Percentiles rank a stretch among this genome's conserved stretches.
These are phyloP conservation scores for Callyntrura guangdongensis DNA, from an alignment of 2,888 invertebrate genomes.

Conservation along the genomic window DNA sequence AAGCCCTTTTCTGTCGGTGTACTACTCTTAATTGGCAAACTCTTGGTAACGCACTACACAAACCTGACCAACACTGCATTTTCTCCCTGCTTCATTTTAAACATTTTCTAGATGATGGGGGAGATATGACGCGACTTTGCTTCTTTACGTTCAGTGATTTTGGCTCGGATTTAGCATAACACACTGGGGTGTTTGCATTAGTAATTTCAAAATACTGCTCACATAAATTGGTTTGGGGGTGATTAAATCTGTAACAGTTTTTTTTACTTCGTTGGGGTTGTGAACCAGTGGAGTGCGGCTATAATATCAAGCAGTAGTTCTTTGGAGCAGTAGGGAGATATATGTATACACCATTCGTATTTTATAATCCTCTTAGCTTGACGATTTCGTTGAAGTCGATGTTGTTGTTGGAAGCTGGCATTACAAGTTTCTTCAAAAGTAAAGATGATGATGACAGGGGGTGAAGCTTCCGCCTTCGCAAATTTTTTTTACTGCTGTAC, in stretches of 20 bases:
- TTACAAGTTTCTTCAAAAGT: conserved; percentile 3
- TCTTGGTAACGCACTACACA: conserved; percentile 29
- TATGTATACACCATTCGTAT: too few relatives aligned
- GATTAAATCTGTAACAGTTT: conserved; percentile 71
- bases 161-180: conserved; percentile 1
- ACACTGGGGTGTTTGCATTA: background rate
- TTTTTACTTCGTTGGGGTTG: background rate
- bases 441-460: conserved; percentile 1
- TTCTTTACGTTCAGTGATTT: background rate
- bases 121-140: background rate
- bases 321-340: conserved; percentile 59
- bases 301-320: conserved; percentile 59
- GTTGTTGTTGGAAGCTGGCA: background rate
- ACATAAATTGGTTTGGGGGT: background rate
- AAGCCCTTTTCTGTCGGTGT: background rate
- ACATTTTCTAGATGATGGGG: background rate
- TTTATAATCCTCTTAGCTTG: conserved; percentile 25
- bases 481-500: conserved; percentile 23
- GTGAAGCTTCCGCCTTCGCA: conserved; percentile 63
- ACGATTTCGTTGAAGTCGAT: conserved; percentile 1
- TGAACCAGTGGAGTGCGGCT: background rate
- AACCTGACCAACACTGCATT: background rate
- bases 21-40: conserved; percentile 36
- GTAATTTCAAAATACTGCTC: background rate
- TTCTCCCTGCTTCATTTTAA: background rate